Evolutionary conservation across 2,888 invertebrate species (phyloP).

Genomic region (Dicyrtomina minuta): DNA sequence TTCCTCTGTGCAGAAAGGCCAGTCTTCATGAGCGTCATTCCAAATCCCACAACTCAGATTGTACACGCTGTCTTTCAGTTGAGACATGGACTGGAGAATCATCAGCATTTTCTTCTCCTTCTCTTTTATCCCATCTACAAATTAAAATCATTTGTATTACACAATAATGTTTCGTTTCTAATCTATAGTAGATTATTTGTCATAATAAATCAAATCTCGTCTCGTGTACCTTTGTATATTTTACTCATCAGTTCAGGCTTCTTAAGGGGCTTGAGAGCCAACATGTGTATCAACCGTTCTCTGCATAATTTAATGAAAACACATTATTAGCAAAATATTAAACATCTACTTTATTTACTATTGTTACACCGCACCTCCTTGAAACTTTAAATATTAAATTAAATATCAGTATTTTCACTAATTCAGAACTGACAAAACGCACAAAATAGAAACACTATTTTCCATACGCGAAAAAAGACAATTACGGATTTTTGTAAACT

Average conservation of each 20-base stretch:
- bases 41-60: constrained; percentile 82
- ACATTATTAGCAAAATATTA: too few species aligned
- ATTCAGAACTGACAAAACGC: too few species aligned
- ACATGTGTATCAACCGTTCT: constrained; percentile 89
- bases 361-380: too few species aligned
- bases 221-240: constrained; percentile 71
- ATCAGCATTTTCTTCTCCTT: constrained; percentile 75
- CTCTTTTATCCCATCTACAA: constrained; percentile 83
- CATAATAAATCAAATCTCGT: too few species aligned
- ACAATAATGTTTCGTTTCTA: too few species aligned
- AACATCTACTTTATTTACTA: constrained; percentile 1
- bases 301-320: constrained; percentile 64
- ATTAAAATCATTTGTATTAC: constrained; percentile 28
- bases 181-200: too few species aligned
- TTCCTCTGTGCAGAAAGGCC: constrained; percentile 90
- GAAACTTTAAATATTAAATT: too few species aligned
- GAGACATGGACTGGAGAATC: constrained; percentile 77
- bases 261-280: constrained; percentile 90
- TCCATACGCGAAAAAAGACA: too few species aligned
- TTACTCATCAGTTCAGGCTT: constrained; percentile 81
- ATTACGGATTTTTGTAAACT: too few species aligned
- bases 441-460: too few species aligned
- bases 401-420: too few species aligned
- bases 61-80: constrained; percentile 84
- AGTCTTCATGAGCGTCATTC: constrained; percentile 90